Conservation (phyloP, 2,888 invertebrate genomes). For the Drosophila macrospina region DNA sequence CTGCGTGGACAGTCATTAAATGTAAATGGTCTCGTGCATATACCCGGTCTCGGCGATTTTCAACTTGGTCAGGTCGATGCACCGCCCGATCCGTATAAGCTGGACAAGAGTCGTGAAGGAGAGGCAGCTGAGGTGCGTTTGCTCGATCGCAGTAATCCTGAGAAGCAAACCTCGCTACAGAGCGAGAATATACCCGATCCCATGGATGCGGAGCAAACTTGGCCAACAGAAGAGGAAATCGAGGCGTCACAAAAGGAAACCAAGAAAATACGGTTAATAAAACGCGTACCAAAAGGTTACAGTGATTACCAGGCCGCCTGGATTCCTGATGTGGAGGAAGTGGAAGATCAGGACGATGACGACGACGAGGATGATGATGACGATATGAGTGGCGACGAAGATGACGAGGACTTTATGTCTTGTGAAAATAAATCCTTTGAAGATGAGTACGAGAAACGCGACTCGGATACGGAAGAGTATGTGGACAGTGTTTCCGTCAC, state of each 20-base stretch:
- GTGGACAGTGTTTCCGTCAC: slow-evolving; percentile 90
- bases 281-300: slow-evolving; percentile 96
- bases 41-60: slow-evolving; percentile 97
- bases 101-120: slow-evolving; percentile 85
- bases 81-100: slow-evolving; percentile 89
- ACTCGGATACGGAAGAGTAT: slow-evolving; percentile 88
- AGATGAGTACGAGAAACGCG: slow-evolving; percentile 84
- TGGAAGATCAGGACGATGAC: slow-evolving; percentile 86
- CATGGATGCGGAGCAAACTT: slow-evolving; percentile 98
- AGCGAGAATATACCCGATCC: slow-evolving; percentile 94
- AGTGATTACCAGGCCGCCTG: slow-evolving; percentile 98
- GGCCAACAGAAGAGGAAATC: slow-evolving; percentile 97
- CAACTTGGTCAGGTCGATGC: slow-evolving; percentile 94
- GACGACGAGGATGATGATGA: slow-evolving; percentile 84
- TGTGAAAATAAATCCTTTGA: slow-evolving; percentile 85
- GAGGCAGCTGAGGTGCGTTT: slow-evolving; percentile 83
- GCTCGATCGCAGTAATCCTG: slow-evolving; percentile 88
- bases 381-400: slow-evolving; percentile 64
- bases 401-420: slow-evolving; percentile 83
- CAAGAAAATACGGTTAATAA: slow-evolving; percentile 90
- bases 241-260: slow-evolving; percentile 87
- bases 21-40: slow-evolving; percentile 95
- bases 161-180: slow-evolving; percentile 90
- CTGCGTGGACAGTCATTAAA: slow-evolving; percentile 93
- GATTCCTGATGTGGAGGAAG: slow-evolving; percentile 91